Conservation (phyloP, 64 coral and sea anemone species). For the Montipora capricornis region DNA sequence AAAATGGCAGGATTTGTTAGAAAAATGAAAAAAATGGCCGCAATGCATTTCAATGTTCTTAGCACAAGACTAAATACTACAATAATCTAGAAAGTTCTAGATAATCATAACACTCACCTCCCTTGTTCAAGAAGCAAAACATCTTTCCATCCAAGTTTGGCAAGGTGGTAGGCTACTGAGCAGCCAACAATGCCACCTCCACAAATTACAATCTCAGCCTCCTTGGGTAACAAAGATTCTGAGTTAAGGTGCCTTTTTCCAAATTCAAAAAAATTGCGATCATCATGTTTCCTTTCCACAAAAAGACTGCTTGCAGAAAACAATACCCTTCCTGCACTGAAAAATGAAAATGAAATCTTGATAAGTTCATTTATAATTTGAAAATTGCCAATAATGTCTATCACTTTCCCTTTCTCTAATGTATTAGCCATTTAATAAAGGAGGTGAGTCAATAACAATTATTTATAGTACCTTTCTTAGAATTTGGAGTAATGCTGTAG, state of each 20-base stretch:
- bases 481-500: too few species aligned
- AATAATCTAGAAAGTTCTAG: too few species aligned
- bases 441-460: too few species aligned
- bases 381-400: too few species aligned
- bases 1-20: too few species aligned
- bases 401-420: too few species aligned
- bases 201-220: conserved; percentile 85
- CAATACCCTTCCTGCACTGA: background rate
- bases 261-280: background rate
- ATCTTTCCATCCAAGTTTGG: conserved; percentile 95
- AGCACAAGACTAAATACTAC: too few species aligned
- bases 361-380: too few species aligned
- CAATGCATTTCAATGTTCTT: too few species aligned
- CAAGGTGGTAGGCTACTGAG: conserved; percentile 91
- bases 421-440: too few species aligned
- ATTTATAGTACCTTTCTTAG: too few species aligned
- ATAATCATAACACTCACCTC: conserved; percentile 49
- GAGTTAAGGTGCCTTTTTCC: background rate
- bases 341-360: background rate
- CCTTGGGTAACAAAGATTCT: conserved; percentile 41
- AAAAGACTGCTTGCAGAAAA: background rate
- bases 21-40: too few species aligned
- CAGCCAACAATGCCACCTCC: conserved; percentile 90
- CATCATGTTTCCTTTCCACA: background rate
- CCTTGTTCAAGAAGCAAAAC: conserved; percentile 87